Evolutionary conservation across 1,140 invertebrate genomes (phyloP).

Genomic region (Coptotermes formosanus): DNA sequence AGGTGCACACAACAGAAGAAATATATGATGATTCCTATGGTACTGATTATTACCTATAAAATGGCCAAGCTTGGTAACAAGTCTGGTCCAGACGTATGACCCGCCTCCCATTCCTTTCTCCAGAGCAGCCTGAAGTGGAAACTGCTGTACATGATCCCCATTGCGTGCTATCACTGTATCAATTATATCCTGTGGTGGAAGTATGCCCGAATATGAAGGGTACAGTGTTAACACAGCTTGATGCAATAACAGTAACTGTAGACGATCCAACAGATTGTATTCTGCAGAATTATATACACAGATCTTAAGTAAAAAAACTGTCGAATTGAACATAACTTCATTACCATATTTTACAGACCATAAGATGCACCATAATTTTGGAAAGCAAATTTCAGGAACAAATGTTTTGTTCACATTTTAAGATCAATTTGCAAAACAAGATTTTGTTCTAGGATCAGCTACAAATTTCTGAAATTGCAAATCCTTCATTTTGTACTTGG

Average conservation of each 20-base stretch:
- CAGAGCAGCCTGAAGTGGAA: slow-evolving; percentile 45
- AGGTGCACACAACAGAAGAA: no score
- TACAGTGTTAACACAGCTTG: slow-evolving; percentile 57
- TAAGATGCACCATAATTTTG: no score
- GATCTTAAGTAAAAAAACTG: no score
- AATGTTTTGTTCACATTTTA: no score
- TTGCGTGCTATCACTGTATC: slow-evolving; percentile 37
- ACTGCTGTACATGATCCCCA: slow-evolving; percentile 38
- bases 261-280: slow-evolving; percentile 48
- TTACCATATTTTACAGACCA: no score
- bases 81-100: slow-evolving; percentile 47
- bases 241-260: slow-evolving; percentile 54
- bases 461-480: no score
- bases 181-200: slow-evolving; percentile 43
- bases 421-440: no score
- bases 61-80: slow-evolving; percentile 49
- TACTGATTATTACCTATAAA: slow-evolving; percentile 48
- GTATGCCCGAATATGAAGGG: slow-evolving; percentile 48
- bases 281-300: slow-evolving; percentile 34
- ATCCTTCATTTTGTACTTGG: no score
- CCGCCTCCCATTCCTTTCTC: slow-evolving; percentile 48
- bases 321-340: no score
- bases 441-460: no score
- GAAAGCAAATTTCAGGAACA: no score
- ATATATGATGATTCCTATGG: background rate